Evolutionary conservation across 2,113 vertebrate genomes (phyloP).

Genomic region (Cyanoderma ruficeps): DNA sequence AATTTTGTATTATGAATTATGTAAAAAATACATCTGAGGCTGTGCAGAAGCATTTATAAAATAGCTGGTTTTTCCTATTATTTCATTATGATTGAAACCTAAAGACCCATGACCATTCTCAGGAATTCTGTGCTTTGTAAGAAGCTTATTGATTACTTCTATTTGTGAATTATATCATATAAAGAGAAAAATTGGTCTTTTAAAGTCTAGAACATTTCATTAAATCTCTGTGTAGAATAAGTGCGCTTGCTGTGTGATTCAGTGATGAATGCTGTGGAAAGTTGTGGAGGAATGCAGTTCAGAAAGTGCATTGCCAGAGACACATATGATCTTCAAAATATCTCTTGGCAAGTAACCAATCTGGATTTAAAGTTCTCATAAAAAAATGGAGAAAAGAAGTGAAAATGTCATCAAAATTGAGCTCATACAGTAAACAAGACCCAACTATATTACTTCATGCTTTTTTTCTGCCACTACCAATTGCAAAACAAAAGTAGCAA

Average conservation of each 20-base stretch:
- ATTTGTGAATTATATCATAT: background rate
- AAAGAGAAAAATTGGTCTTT: background rate
- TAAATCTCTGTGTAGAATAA: background rate
- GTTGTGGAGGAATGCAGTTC: background rate
- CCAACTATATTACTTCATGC: background rate
- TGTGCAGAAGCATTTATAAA: background rate
- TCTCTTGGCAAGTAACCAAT: background rate
- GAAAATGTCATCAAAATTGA: background rate
- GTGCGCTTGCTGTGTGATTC: background rate
- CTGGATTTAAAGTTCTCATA: background rate
- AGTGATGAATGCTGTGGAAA: background rate
- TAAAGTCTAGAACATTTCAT: background rate
- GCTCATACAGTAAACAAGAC: background rate
- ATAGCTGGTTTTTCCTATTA: background rate
- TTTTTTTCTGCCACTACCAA: background rate
- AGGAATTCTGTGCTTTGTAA: background rate
- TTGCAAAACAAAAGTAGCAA: background rate
- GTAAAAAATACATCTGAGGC: background rate
- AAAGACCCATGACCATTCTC: background rate
- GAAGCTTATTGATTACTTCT: background rate
- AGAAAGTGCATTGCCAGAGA: background rate
- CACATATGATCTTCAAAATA: rapidly evolving
- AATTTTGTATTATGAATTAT: background rate
- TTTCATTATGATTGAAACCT: background rate
- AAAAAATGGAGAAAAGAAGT: background rate